Conservation (phyloP, 92 coral and sea anemone genomes). For the Zoanthus sansibaricus region DNA sequence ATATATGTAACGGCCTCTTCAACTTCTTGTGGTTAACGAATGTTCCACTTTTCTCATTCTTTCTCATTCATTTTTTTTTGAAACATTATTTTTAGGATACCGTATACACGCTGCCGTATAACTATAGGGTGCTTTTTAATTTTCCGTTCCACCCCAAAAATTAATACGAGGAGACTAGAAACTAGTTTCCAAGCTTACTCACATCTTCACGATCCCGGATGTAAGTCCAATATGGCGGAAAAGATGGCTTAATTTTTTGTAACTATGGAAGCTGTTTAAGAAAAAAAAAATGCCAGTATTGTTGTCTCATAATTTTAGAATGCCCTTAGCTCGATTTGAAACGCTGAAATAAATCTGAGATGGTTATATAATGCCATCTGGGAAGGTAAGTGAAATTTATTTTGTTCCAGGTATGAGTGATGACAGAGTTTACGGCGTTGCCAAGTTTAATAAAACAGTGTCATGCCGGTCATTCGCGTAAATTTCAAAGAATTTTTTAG, state of each 20-base stretch:
- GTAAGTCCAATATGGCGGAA: slow-evolving; percentile 40
- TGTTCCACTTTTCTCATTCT: background rate
- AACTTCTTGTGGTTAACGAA: too few species aligned
- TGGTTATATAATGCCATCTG: slow-evolving; percentile 52
- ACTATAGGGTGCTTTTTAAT: background rate
- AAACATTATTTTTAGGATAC: background rate
- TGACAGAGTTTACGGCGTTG: slow-evolving; percentile 49
- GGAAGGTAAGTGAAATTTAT: slow-evolving; percentile 21
- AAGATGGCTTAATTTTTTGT: slow-evolving; percentile 39
- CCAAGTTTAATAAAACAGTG: slow-evolving; percentile 15
- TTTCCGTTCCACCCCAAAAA: background rate
- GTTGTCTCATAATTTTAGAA: background rate
- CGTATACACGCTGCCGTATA: too few species aligned
- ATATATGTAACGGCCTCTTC: too few species aligned
- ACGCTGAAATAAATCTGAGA: slow-evolving; percentile 23
- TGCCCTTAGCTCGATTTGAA: slow-evolving; percentile 6
- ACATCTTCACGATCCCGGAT: slow-evolving; percentile 20
- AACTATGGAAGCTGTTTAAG: slow-evolving; percentile 39
- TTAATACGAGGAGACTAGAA: background rate
- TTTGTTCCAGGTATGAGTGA: background rate
- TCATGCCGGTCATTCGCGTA: background rate
- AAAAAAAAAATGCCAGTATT: background rate
- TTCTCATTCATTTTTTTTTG: background rate
- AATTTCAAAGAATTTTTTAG: too few species aligned
- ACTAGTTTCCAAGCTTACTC: slow-evolving; percentile 27